Evolutionary conservation across 64 coral and sea anemone genomes (phyloP).

Genomic region (Actinia tenebrosa): DNA sequence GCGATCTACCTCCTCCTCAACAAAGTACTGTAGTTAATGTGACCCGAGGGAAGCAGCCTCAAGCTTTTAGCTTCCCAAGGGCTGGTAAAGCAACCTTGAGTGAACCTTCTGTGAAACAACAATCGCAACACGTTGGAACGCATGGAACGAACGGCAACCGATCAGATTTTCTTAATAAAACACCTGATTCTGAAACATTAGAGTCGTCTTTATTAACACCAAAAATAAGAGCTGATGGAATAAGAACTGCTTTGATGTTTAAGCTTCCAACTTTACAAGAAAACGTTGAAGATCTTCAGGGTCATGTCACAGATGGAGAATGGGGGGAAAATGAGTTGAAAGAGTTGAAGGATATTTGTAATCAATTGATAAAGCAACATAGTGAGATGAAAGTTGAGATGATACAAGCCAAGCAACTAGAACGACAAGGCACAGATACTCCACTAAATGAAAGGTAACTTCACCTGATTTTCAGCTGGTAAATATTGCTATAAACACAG

Average conservation of each 20-base stretch:
- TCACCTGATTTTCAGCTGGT: constrained; percentile 8
- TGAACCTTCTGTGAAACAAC: background rate
- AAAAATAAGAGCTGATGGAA: constrained; percentile 52
- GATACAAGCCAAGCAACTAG: constrained; percentile 49
- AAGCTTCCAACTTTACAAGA: constrained; percentile 72
- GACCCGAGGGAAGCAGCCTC: constrained; percentile 63
- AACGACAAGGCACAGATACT: constrained; percentile 4
- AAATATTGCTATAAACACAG: constrained; percentile 12
- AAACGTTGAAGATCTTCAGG: constrained; percentile 70
- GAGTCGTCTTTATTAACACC: constrained; percentile 46
- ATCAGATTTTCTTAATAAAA: constrained; percentile 12
- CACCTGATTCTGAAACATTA: background rate
- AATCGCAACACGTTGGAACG: background rate
- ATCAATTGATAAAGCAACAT: constrained; percentile 58
- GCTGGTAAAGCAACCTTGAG: constrained; percentile 67
- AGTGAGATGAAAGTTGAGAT: constrained; percentile 59
- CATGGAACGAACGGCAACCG: background rate
- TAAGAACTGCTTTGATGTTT: constrained; percentile 70
- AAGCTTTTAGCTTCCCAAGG: constrained; percentile 61
- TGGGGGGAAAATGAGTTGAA: constrained; percentile 69
- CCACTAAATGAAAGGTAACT: constrained; percentile 4
- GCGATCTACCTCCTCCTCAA: constrained; percentile 86
- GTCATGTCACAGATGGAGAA: constrained; percentile 58
- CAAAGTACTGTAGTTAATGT: constrained; percentile 64
- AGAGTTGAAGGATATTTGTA: constrained; percentile 72